Conservation (phyloP, 2,797 vertebrate species). For the Sandelia bainsii region DNA sequence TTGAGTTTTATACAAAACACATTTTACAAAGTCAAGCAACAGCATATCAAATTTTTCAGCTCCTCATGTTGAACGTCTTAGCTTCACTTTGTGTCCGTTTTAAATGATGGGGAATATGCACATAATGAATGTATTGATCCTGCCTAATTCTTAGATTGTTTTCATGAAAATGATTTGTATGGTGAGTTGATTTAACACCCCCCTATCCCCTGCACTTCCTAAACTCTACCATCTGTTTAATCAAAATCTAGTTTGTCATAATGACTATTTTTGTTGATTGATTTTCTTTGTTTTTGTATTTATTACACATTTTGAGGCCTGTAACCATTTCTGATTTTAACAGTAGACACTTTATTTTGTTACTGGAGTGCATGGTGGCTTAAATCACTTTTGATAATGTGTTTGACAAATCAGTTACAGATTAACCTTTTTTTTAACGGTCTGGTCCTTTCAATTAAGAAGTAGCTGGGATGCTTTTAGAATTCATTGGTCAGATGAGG, state of each 20-base stretch:
- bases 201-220: conserved; percentile 25
- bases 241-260: conserved; percentile 61
- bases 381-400: conserved; percentile 58
- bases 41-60: conserved; percentile 64
- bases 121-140: conserved; percentile 85
- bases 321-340: conserved; percentile 79
- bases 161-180: conserved; percentile 59
- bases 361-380: conserved; percentile 45
- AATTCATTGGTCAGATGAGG: conserved; percentile 53
- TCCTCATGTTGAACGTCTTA: conserved; percentile 69
- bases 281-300: conserved; percentile 60
- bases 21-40: conserved; percentile 43
- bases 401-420: conserved; percentile 73
- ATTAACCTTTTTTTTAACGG: conserved; percentile 36
- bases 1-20: conserved; percentile 50
- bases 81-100: conserved; percentile 62
- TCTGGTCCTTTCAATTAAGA: conserved; percentile 45
- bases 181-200: conserved; percentile 52
- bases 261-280: conserved; percentile 58
- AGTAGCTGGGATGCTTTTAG: conserved; percentile 69
- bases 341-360: conserved; percentile 63
- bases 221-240: conserved; percentile 36
- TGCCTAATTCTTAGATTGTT: conserved; percentile 75
- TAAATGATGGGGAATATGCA: conserved; percentile 74
- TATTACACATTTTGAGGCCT: conserved; percentile 70